These are phyloP conservation scores for Sebastolobus altivelis DNA, from an alignment of 2,797 vertebrate genomes.

Conservation along the genomic window DNA sequence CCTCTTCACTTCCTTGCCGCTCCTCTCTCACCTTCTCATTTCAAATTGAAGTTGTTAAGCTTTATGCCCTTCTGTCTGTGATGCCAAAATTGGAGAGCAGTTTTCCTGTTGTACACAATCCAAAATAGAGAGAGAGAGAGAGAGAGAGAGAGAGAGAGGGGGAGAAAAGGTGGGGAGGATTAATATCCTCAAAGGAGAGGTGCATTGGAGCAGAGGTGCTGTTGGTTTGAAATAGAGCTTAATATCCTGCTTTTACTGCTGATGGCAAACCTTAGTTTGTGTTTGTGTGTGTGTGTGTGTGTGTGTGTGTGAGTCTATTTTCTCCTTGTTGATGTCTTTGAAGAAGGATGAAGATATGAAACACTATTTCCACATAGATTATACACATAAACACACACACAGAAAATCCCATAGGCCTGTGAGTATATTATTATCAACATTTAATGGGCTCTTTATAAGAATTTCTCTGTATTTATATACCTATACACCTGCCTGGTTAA, in stretches of 20 bases:
- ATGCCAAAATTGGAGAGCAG: conserved; percentile 57
- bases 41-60: conserved; percentile 60
- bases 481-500: background rate
- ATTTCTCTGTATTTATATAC: background rate
- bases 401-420: background rate
- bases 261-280: conserved; percentile 47
- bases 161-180: conserved; percentile 53
- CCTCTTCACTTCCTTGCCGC: conserved; percentile 24
- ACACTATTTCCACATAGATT: conserved; percentile 30
- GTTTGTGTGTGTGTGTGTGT: conserved; percentile 35
- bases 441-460: background rate
- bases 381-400: conserved; percentile 10
- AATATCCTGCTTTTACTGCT: conserved; percentile 78
- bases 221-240: conserved; percentile 80
- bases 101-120: conserved; percentile 50
- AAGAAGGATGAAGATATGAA: conserved; percentile 50
- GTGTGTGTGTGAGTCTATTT: conserved; percentile 4
- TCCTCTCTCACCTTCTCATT: conserved; percentile 44
- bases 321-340: conserved; percentile 50
- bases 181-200: conserved; percentile 73
- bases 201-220: conserved; percentile 69
- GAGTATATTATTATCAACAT: conserved; percentile 17
- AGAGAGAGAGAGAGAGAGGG: conserved; percentile 16
- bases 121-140: conserved; percentile 34
- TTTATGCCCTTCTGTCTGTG: conserved; percentile 49